phyloP scores from a whole-genome alignment of 2,888 invertebrate genomes.

The Cataglyphis albicans region DNA sequence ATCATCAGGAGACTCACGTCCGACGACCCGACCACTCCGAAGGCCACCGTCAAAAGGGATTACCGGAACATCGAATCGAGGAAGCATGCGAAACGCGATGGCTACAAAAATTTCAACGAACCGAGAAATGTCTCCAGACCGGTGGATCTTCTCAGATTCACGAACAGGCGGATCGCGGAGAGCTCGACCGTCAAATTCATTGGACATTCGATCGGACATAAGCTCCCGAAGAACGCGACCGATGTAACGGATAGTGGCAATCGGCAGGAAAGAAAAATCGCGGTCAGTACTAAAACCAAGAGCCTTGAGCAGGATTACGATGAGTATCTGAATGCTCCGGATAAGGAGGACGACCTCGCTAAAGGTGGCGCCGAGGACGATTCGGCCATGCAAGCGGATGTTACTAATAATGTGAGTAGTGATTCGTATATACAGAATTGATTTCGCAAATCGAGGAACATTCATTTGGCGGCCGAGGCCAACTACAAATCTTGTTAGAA shows the following conservation, averaged over 20 bases:
- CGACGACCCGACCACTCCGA: constrained; percentile 74
- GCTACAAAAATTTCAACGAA: constrained; percentile 76
- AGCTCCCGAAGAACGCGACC: constrained; percentile 48
- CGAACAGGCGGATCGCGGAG: constrained; percentile 26
- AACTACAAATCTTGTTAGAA: background rate
- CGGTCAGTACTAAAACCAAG: constrained; percentile 72
- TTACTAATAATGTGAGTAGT: constrained; percentile 80
- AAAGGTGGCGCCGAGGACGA: constrained; percentile 75
- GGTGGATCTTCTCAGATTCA: constrained; percentile 21
- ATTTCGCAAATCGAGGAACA: background rate
- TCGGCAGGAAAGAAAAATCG: constrained; percentile 51
- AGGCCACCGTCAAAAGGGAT: constrained; percentile 69
- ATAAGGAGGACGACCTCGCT: constrained; percentile 77
- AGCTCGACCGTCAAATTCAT: constrained; percentile 41
- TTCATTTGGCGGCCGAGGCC: background rate
- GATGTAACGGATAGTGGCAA: constrained; percentile 43
- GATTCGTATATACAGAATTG: background rate
- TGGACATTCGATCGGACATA: constrained; percentile 55
- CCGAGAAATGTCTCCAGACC: constrained; percentile 66
- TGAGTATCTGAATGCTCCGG: constrained; percentile 77
- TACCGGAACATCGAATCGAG: constrained; percentile 75
- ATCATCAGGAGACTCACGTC: constrained; percentile 82
- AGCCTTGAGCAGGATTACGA: constrained; percentile 82
- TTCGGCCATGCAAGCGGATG: constrained; percentile 79
- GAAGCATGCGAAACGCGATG: constrained; percentile 77